phyloP scores from a whole-genome alignment of 2,113 vertebrate genomes.

The Caracal caracal region DNA sequence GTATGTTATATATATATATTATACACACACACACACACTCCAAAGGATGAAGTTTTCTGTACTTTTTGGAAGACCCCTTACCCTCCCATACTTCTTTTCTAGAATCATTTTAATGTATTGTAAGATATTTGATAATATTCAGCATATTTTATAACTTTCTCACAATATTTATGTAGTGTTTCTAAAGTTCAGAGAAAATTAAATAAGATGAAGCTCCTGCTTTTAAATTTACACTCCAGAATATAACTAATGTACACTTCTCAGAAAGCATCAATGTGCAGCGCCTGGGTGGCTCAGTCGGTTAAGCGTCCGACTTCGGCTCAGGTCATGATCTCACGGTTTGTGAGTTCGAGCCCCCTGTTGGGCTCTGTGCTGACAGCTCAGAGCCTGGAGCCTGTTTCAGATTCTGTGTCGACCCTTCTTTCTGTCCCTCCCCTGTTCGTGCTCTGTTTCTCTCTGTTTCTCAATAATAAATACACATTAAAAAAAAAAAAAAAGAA shows the following conservation, averaged over 20 bases:
- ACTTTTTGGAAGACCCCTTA: neutral
- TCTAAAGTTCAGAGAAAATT: neutral
- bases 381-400: no score
- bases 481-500: neutral
- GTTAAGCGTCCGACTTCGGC: no score
- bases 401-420: no score
- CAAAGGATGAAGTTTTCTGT: neutral
- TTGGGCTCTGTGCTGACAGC: no score
- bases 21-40: neutral
- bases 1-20: neutral
- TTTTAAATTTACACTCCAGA: neutral
- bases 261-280: neutral
- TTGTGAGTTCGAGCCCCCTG: no score
- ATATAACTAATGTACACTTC: neutral
- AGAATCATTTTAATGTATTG: neutral
- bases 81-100: neutral
- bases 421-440: no score
- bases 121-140: neutral
- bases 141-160: neutral
- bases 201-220: neutral
- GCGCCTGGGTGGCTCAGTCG: no score
- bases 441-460: no score
- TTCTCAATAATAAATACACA: no score
- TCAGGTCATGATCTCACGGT: no score
- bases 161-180: neutral